Conservation (phyloP, 2,113 vertebrate species). For the Phodopus roborovskii region DNA sequence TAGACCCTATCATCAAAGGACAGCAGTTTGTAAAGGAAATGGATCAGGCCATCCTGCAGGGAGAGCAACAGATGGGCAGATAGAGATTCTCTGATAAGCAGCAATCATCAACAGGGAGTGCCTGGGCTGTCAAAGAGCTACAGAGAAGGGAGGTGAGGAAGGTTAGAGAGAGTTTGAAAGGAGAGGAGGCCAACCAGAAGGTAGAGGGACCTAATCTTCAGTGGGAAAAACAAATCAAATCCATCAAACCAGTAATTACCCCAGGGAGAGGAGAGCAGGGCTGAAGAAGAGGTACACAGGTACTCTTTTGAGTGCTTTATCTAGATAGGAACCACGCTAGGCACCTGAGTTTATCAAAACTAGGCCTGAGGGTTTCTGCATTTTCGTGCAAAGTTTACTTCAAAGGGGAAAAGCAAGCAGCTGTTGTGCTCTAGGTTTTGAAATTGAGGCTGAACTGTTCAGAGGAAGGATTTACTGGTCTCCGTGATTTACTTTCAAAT, state of each 20-base stretch:
- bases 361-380: not conserved
- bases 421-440: not conserved
- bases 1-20: not conserved
- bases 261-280: not conserved
- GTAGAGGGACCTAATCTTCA: not conserved
- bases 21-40: not conserved
- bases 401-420: slow-evolving; percentile 16
- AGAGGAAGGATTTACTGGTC: not conserved
- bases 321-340: not conserved
- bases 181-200: not conserved
- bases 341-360: slow-evolving; percentile 12
- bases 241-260: not conserved
- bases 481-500: not conserved
- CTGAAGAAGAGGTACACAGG: not conserved
- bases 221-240: not conserved
- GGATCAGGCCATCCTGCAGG: not conserved
- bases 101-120: not conserved
- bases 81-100: not conserved
- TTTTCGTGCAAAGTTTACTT: slow-evolving; percentile 8
- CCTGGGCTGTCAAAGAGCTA: not conserved
- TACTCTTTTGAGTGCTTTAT: not conserved
- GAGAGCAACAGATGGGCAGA: not conserved
- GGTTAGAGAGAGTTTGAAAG: not conserved
- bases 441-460: not conserved
- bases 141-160: not conserved